Evolutionary conservation across 2,888 invertebrate genomes (phyloP).

Genomic region (Mesorhabditis belari): DNA sequence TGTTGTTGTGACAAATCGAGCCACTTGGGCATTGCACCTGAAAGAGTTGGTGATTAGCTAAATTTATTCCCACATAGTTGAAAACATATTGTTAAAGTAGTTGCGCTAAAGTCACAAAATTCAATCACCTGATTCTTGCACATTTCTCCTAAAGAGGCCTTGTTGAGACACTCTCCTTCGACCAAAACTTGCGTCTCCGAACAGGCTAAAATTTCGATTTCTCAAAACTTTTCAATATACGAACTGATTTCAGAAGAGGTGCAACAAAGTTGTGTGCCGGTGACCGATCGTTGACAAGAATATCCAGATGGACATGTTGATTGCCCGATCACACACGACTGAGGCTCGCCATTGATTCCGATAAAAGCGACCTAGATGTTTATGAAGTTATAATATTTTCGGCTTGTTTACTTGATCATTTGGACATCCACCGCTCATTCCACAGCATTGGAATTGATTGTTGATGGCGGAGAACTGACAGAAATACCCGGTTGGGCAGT

Average conservation of each 20-base stretch:
- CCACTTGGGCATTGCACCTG: conserved; percentile 41
- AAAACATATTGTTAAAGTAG: too few relatives aligned
- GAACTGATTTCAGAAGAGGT: conserved; percentile 35
- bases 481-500: conserved; percentile 48
- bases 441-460: conserved; percentile 50
- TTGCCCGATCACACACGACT: conserved; percentile 48
- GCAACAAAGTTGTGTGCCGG: conserved; percentile 49
- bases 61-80: too few relatives aligned
- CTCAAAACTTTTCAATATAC: background rate
- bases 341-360: conserved; percentile 50
- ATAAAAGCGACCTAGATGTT: conserved; percentile 45
- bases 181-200: conserved; percentile 45
- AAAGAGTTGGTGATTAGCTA: background rate
- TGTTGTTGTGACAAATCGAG: conserved; percentile 36
- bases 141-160: conserved; percentile 32
- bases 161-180: conserved; percentile 45
- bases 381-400: too few relatives aligned
- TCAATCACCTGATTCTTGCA: conserved; percentile 31
- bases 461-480: conserved; percentile 46
- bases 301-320: conserved; percentile 49
- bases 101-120: too few relatives aligned
- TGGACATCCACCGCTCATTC: conserved; percentile 50
- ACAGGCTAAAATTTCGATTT: conserved; percentile 21
- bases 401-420: conserved; percentile 31
- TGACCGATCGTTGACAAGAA: conserved; percentile 45